Percentiles rank a stretch among this genome's conserved stretches.
These are phyloP conservation scores for Platorchestia sp. DNA, from an alignment of 1,140 invertebrate species.

Conservation along the genomic window DNA sequence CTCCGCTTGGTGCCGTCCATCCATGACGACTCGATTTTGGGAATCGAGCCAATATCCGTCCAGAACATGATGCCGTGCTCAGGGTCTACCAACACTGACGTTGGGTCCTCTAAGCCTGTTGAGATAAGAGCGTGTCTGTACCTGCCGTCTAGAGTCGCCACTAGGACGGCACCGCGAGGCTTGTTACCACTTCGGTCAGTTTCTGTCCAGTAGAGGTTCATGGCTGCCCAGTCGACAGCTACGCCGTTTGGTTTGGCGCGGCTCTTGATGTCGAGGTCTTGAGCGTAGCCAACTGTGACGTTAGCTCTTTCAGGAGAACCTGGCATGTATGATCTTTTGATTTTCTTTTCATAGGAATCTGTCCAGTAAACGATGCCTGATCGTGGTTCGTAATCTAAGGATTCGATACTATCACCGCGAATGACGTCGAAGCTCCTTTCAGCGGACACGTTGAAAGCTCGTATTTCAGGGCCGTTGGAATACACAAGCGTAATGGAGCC, in stretches of 20 bases:
- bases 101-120: conserved; percentile 81
- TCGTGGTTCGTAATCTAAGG: conserved; percentile 86
- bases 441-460: conserved; percentile 79
- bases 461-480: conserved; percentile 88
- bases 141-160: conserved; percentile 89
- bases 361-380: conserved; percentile 93
- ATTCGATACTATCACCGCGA: conserved; percentile 85
- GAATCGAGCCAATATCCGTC: conserved; percentile 86
- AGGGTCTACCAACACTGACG: conserved; percentile 89
- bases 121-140: conserved; percentile 83
- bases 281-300: conserved; percentile 79
- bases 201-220: conserved; percentile 96
- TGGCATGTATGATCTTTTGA: conserved; percentile 92
- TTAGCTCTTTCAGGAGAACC: conserved; percentile 80
- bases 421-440: conserved; percentile 83
- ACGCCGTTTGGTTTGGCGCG: conserved; percentile 86
- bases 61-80: conserved; percentile 88
- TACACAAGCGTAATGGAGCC: conserved; percentile 70
- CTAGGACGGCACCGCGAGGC: conserved; percentile 80
- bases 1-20: conserved; percentile 93
- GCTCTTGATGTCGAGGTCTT: conserved; percentile 81
- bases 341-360: conserved; percentile 88
- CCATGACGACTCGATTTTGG: conserved; percentile 92
- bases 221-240: conserved; percentile 91
- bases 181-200: conserved; percentile 80